Base-by-base conservation (phyloP, 2,797 vertebrate species). In the Lacerta bilineata region DNA sequence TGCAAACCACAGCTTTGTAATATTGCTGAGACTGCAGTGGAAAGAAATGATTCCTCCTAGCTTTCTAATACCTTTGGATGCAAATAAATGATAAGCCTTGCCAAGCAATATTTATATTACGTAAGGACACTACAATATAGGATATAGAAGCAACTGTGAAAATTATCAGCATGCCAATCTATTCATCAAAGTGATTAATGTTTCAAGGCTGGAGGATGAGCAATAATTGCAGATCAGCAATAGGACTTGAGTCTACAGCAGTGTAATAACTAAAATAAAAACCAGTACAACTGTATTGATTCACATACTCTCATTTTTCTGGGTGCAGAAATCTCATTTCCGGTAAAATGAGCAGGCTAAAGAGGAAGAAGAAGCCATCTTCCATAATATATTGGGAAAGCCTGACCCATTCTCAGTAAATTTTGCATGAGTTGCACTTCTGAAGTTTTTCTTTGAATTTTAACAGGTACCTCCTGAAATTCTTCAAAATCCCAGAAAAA, bases 11-110 rank as follows among this genome's bases (percentile, higher is more conserved):
- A 85, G 75, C 27, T 88, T 87, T 59, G 23, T 83, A 66, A 61
- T 91, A 43, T 1, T 92, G 87, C 68, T 77, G 87, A 87, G 43
- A 4, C 36, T 71, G 39, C 76, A 90, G 61, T 43, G 85, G 71
- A 91, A 88, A 69, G 71, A 74, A 77, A 4, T n/a, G 29, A 78
- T 39, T 78, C 84, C 25, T 1, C 20, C 27, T 29, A 80, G 33
- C 36, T 75, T 66, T 23, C 41, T 87, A 61, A 64, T n/a, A 39
- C 69, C 6, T 46, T 83, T 61, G 66, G 68, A 87, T 87, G 85
- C 39, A 85, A 78, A 86, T 81, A 59, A 87, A 4, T 55, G 50
- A 61, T 84, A 29, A 74, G 64, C 5, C 86, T 90, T 80, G 59
- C 43, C 80, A 36, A n/a, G 39, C 27, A n/a, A n/a, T 74, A 74